Percentiles rank a stretch among this genome's conserved stretches.
Evolutionary conservation across 2,797 vertebrate species (phyloP).

Genomic region (Pelobates cultripes): DNA sequence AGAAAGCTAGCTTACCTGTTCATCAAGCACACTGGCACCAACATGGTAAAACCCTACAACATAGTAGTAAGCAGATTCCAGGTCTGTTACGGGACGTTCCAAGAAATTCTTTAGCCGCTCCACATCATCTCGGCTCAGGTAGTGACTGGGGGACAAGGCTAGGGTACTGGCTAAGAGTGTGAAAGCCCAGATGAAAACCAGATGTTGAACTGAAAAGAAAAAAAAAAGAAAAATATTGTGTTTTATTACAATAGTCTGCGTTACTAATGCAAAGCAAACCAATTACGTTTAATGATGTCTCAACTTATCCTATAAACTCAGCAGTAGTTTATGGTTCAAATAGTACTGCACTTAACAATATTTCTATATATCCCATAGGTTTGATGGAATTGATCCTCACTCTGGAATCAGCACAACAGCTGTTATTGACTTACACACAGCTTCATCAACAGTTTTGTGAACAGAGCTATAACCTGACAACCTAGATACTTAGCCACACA

Average conservation of each 20-base stretch:
- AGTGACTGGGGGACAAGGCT: constrained; percentile 84
- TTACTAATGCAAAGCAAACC: too few species aligned
- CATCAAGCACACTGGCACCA: constrained; percentile 77
- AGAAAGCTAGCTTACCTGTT: constrained; percentile 71
- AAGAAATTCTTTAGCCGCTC: constrained; percentile 80
- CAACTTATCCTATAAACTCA: too few species aligned
- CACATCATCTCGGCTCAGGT: constrained; percentile 83
- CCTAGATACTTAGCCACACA: too few species aligned
- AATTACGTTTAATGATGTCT: not conserved
- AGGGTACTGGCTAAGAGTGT: constrained; percentile 70
- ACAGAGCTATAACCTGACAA: too few species aligned
- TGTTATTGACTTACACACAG: too few species aligned
- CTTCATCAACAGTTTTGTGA: too few species aligned
- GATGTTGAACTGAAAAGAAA: constrained; percentile 69
- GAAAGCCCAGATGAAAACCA: constrained; percentile 72
- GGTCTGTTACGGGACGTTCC: constrained; percentile 77
- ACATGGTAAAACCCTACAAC: constrained; percentile 84
- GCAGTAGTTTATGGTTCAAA: too few species aligned
- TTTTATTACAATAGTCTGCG: too few species aligned
- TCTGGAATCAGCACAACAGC: too few species aligned
- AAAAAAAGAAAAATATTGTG: not conserved
- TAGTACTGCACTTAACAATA: too few species aligned
- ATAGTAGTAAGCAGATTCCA: constrained; percentile 87
- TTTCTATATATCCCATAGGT: too few species aligned
- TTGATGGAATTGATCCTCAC: too few species aligned